phyloP scores from a whole-genome alignment of 2,797 vertebrate genomes.

The Iguana delicatissima region DNA sequence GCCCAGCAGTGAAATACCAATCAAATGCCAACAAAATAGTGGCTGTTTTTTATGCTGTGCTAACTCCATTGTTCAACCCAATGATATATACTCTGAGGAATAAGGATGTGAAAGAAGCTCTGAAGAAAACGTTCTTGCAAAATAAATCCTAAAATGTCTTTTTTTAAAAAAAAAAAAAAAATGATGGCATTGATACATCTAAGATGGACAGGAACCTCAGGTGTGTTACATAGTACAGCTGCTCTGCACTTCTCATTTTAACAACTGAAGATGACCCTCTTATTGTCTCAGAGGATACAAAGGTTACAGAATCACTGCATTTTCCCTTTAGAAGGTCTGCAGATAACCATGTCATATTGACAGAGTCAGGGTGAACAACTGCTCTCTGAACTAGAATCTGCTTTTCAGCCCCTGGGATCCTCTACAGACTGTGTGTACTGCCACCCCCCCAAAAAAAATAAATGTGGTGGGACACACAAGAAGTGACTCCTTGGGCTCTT shows the following conservation, averaged over 20 bases:
- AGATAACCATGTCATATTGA: too few species aligned
- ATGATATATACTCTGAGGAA: slow-evolving; percentile 49
- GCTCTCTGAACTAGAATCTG: too few species aligned
- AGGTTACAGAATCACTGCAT: background rate
- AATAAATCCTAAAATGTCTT: background rate
- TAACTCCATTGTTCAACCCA: slow-evolving; percentile 55
- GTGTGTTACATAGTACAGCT: background rate
- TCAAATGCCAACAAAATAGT: slow-evolving; percentile 33
- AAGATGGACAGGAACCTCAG: background rate
- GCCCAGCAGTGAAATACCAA: slow-evolving; percentile 39
- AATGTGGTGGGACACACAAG: too few species aligned
- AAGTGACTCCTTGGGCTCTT: too few species aligned
- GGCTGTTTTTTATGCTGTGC: slow-evolving; percentile 36
- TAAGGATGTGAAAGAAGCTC: slow-evolving; percentile 20
- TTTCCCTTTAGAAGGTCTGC: too few species aligned
- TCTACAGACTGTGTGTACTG: too few species aligned
- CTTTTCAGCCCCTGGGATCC: too few species aligned
- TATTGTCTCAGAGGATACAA: background rate
- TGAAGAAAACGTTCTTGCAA: slow-evolving; percentile 8
- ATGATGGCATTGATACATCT: background rate
- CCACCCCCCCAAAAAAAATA: too few species aligned
- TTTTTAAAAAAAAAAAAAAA: too few species aligned
- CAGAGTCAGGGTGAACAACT: too few species aligned
- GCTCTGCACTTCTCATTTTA: background rate
- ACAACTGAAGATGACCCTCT: background rate